Evolutionary conservation across 2,888 invertebrate species (phyloP).

Genomic region (Plebejus argus): DNA sequence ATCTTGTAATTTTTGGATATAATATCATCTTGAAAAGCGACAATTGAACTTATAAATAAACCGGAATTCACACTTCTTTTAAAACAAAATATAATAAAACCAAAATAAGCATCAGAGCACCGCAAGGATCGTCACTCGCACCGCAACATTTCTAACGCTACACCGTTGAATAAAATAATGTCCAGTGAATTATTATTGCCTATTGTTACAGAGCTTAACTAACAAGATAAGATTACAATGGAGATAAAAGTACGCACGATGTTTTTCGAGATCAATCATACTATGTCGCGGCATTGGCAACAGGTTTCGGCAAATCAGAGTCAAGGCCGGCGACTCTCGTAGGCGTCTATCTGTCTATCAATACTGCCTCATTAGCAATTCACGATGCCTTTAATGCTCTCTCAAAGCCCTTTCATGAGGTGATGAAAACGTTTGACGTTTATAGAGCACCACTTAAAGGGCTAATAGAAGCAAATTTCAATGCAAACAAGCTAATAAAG

Average conservation of each 20-base stretch:
- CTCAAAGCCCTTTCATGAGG: constrained; percentile 7
- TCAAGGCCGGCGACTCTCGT: constrained; percentile 60
- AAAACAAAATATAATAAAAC: not conserved
- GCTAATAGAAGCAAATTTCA: not conserved
- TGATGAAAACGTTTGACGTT: constrained; percentile 20
- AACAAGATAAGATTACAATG: constrained; percentile 33
- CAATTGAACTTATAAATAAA: too few relatives aligned
- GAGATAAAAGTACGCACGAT: constrained; percentile 35
- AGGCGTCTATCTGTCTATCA: constrained; percentile 61
- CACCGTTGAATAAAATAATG: not conserved
- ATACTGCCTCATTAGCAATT: constrained; percentile 33
- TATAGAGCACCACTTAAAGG: not conserved
- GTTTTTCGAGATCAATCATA: constrained; percentile 39
- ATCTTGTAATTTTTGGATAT: not conserved
- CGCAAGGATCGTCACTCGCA: not conserved
- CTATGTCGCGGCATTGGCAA: constrained; percentile 54
- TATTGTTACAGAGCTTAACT: constrained; percentile 23
- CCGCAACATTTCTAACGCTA: not conserved
- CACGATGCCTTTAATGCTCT: constrained; percentile 25
- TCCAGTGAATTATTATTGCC: constrained; percentile 19
- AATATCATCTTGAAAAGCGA: too few relatives aligned
- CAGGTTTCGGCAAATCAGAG: constrained; percentile 58
- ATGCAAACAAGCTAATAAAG: not conserved
- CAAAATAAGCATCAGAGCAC: not conserved
- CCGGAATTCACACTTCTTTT: not conserved